Evolutionary conservation across 2,797 vertebrate genomes (phyloP).

Genomic region (Gambelia wislizenii): DNA sequence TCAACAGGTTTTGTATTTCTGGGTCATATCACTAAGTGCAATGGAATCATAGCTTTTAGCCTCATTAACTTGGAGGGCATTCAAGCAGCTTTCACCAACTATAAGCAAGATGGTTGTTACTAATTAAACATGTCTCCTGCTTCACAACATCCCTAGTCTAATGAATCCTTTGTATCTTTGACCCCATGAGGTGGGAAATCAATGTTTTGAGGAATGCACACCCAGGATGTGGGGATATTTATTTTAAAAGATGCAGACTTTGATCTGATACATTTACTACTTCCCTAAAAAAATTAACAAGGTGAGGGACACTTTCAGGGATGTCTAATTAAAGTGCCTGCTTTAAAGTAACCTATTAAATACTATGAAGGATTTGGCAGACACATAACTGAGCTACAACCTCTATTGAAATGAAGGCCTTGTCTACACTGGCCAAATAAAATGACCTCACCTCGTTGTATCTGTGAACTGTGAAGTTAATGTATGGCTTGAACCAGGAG

Average conservation of each 20-base stretch:
- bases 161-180: conserved; percentile 36
- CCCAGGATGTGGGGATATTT: neutral
- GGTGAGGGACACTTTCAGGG: too few species aligned
- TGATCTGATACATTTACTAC: too few species aligned
- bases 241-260: neutral
- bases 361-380: too few species aligned
- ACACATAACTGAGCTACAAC: too few species aligned
- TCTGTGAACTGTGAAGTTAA: too few species aligned
- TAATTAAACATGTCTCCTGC: conserved; percentile 46
- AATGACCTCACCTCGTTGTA: too few species aligned
- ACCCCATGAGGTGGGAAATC: conserved; percentile 42
- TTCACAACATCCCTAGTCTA: conserved; percentile 43
- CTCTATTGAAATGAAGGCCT: too few species aligned
- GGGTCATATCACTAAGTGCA: conserved; percentile 8
- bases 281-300: neutral
- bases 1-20: neutral
- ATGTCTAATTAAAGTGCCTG: too few species aligned
- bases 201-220: conserved; percentile 24
- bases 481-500: too few species aligned
- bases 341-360: too few species aligned
- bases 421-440: too few species aligned
- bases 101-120: conserved; percentile 51
- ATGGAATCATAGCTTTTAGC: conserved; percentile 28
- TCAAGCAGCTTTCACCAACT: conserved; percentile 40
- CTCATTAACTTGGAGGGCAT: conserved; percentile 31